Percentiles rank a stretch among this genome's conserved stretches.
Conservation (phyloP, 2,797 vertebrate species). For the Fistularia tabacaria region DNA sequence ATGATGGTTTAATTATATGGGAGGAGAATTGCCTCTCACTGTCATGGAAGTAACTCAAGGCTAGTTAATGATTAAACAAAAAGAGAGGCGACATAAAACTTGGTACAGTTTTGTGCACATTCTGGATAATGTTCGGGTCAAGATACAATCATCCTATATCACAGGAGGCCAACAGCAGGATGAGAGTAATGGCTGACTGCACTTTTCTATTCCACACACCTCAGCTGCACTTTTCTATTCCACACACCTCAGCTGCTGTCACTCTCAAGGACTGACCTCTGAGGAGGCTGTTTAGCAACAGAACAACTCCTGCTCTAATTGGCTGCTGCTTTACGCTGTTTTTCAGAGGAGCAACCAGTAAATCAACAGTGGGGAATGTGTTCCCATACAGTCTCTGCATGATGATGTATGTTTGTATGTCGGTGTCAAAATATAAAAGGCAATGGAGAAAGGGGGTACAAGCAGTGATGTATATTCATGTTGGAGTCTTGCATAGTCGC, state of each 20-base stretch:
- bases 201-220: constrained; percentile 46
- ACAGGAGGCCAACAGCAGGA: constrained; percentile 50
- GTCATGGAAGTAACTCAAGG: constrained; percentile 66
- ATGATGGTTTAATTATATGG: constrained; percentile 69
- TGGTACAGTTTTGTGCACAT: constrained; percentile 27
- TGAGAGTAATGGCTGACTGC: constrained; percentile 50
- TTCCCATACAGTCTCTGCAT: constrained; percentile 3
- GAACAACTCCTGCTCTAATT: constrained; percentile 59
- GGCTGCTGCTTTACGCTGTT: constrained; percentile 28
- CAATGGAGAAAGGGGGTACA: constrained; percentile 16
- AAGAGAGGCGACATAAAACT: constrained; percentile 39
- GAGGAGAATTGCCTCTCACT: constrained; percentile 62
- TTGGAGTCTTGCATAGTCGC: neutral
- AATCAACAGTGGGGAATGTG: constrained; percentile 23
- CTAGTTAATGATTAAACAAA: constrained; percentile 56
- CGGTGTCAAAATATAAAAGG: constrained; percentile 8
- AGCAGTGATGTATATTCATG: constrained; percentile 11
- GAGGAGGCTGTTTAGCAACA: constrained; percentile 31
- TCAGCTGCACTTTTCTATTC: constrained; percentile 50
- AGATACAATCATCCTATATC: constrained; percentile 49
- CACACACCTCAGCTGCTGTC: constrained; percentile 39
- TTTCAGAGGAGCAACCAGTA: constrained; percentile 23
- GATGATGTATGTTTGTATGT: constrained; percentile 1
- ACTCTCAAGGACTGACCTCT: constrained; percentile 62
- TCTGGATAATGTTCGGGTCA: constrained; percentile 46